These are phyloP conservation scores for Empis stercorea DNA, from an alignment of 2,888 invertebrate species.

Conservation along the genomic window DNA sequence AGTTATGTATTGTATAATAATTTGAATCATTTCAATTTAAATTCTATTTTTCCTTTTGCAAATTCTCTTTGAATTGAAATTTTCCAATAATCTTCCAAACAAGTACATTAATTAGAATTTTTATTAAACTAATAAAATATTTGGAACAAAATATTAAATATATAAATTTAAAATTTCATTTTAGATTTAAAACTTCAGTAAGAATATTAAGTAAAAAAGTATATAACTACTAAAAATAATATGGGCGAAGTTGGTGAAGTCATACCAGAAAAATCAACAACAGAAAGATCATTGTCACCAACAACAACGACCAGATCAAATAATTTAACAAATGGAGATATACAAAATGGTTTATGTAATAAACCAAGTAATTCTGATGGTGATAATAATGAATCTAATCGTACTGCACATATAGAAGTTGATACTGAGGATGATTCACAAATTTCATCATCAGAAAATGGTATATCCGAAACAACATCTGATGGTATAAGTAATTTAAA, in stretches of 20 bases:
- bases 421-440: slow-evolving; percentile 27
- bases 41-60: no score
- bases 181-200: neutral
- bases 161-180: neutral
- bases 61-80: no score
- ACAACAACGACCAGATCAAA: slow-evolving; percentile 16
- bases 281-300: slow-evolving; percentile 8
- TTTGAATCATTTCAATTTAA: no score
- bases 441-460: slow-evolving; percentile 28
- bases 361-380: slow-evolving; percentile 12
- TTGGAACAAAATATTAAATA: no score
- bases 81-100: no score
- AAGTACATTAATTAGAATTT: no score
- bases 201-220: neutral
- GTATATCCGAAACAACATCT: slow-evolving; percentile 10
- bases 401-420: slow-evolving; percentile 14
- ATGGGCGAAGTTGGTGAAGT: slow-evolving; percentile 20
- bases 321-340: slow-evolving; percentile 21
- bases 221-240: neutral
- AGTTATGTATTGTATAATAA: no score
- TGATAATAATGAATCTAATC: slow-evolving; percentile 14
- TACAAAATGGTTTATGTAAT: slow-evolving; percentile 20
- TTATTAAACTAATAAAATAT: no score
- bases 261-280: slow-evolving; percentile 18
- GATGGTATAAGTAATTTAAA: slow-evolving; percentile 2